Evolutionary conservation across 2,888 invertebrate species (phyloP).

Genomic region (Drosophila nr. perissopoda): DNA sequence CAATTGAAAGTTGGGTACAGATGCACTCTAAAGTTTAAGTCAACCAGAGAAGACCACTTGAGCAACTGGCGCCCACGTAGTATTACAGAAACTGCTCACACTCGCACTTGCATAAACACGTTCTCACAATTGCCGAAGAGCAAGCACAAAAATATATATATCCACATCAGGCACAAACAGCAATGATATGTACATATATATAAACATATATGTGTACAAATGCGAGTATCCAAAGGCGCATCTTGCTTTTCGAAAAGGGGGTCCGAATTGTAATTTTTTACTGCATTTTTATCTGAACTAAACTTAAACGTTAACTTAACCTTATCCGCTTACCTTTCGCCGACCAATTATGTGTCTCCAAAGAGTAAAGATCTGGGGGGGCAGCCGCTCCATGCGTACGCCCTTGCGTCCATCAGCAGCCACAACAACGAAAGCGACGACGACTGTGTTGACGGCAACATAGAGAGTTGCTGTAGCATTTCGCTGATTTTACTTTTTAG

Average conservation of each 20-base stretch:
- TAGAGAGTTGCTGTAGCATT: conserved; percentile 44
- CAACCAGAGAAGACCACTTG: not conserved
- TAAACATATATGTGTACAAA: not conserved
- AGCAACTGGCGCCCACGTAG: conserved; percentile 1
- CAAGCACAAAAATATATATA: not conserved
- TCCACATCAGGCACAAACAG: conserved; percentile 1
- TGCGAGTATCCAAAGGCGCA: not conserved
- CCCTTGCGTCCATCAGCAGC: conserved; percentile 1
- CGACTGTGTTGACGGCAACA: conserved; percentile 17
- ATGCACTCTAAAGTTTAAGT: not conserved
- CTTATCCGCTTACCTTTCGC: not conserved
- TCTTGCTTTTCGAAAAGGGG: not conserved
- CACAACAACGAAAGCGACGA: conserved; percentile 2
- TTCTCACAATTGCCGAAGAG: conserved; percentile 5
- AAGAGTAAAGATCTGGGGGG: not conserved
- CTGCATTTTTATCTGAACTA: not conserved
- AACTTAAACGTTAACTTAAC: not conserved
- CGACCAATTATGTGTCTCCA: not conserved
- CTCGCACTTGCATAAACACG: conserved; percentile 4
- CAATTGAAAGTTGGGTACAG: not conserved
- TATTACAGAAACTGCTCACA: conserved; percentile 1
- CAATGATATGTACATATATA: not conserved
- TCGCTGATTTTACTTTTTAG: conserved; percentile 79
- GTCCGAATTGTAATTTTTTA: not conserved
- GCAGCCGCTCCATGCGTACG: not conserved